phyloP scores from a whole-genome alignment of 2,797 vertebrate genomes.

The Dallia pectoralis region DNA sequence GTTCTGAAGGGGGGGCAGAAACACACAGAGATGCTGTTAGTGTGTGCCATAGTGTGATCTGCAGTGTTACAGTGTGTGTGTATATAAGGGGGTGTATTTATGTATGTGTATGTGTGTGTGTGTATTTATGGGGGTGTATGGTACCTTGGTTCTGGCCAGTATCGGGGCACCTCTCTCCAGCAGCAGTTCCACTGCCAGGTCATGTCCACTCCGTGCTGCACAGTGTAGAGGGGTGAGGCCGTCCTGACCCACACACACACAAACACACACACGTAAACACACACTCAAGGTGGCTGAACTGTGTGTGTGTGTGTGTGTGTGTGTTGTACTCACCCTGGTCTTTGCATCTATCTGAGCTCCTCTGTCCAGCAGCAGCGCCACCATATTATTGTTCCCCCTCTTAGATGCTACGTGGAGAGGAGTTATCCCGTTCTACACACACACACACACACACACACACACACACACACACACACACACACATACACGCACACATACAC shows the following conservation, averaged over 20 bases:
- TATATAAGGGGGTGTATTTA: neutral
- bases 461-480: neutral
- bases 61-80: neutral
- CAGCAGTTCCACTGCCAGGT: slow-evolving; percentile 86
- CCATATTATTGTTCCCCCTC: slow-evolving; percentile 97
- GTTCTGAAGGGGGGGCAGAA: slow-evolving; percentile 74
- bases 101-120: neutral
- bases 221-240: slow-evolving; percentile 95
- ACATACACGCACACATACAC: neutral
- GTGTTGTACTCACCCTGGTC: slow-evolving; percentile 85
- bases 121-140: neutral
- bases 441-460: slow-evolving; percentile 21
- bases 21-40: too few species aligned
- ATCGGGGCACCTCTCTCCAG: slow-evolving; percentile 90
- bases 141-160: slow-evolving; percentile 93
- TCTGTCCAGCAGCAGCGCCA: slow-evolving; percentile 90
- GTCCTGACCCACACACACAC: slow-evolving; percentile 74
- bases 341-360: slow-evolving; percentile 94
- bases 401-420: slow-evolving; percentile 97
- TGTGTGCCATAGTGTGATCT: too few species aligned
- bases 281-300: too few species aligned
- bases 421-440: slow-evolving; percentile 90
- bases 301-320: too few species aligned
- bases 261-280: slow-evolving; percentile 21
- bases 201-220: slow-evolving; percentile 94